Base-by-base conservation (phyloP, 1,140 invertebrate genomes). In the Bombus sylvicola region DNA sequence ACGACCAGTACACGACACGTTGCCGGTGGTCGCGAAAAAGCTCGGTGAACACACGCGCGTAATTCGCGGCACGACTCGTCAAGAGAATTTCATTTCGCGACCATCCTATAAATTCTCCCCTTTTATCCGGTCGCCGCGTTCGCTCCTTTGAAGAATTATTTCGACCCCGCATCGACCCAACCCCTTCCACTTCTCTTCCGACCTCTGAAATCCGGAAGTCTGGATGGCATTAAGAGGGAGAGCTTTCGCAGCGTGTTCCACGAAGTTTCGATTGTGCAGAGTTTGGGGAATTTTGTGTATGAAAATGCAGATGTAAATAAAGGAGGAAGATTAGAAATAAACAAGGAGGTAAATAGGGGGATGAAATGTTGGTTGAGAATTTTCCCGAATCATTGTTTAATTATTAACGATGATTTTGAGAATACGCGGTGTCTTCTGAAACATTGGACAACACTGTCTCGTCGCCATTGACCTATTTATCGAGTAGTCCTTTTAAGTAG, bases 101-200 rank as follows among this genome's bases (percentile, higher is more conserved):
- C 62, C 43, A 13, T 68, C 43, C 73, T 43, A 77, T 77, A 68
- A 83, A 77, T 83, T 77, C 73, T 68, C 34, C 57, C 28, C 75
- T 66, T 83, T 83, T 47, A 76, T 75, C 59, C 41, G 12, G 59
- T 22, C n/a, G 39, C n/a, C 6, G 57, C 10, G 39, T 39, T 57
- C 39, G 25, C 73, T 41, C n/a, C 73, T 83, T 77, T 83, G 81
- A 83, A 47, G 81, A 83, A 83, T 83, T 83, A 77, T 83, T 78
- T 66, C 39, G 28, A 37, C 41, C 2, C 2, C 5, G 9, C 6
- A 72, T 72, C 71, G 12, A 73, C 3, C 41, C 28, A 10, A 41
- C 13, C 28, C 47, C 10, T 37, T 12, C 10, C 31, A 3, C 18
- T 18, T 34, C 43, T 6, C 31, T 28, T 2, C 1, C 59, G 3